phyloP scores from a whole-genome alignment of 2,888 invertebrate genomes.

The Clitarchus hookeri region DNA sequence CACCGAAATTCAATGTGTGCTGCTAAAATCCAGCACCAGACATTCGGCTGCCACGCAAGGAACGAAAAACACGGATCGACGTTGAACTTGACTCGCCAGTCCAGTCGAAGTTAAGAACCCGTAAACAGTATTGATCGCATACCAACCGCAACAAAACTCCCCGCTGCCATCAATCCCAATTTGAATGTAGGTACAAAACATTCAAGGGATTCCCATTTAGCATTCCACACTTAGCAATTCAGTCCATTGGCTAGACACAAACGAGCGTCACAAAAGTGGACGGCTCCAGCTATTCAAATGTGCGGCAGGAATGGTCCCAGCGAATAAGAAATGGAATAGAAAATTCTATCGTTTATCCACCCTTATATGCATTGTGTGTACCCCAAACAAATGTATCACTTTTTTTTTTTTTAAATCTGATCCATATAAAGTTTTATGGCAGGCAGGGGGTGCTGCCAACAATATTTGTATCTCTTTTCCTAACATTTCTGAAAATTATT shows the following conservation, averaged over 20 bases:
- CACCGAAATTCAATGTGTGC: not conserved
- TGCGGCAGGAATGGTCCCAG: not conserved
- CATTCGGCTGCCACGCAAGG: not conserved
- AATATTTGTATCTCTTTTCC: not conserved
- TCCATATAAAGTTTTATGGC: slow-evolving; percentile 24
- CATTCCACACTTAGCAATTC: slow-evolving; percentile 1
- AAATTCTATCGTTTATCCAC: not conserved
- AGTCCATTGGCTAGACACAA: not conserved
- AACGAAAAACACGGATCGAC: not conserved
- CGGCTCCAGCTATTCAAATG: not conserved
- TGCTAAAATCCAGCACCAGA: not conserved
- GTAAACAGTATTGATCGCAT: not conserved
- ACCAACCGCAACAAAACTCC: not conserved
- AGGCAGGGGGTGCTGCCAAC: slow-evolving; percentile 16
- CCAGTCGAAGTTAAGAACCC: slow-evolving; percentile 10
- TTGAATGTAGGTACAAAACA: not conserved
- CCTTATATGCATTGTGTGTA: slow-evolving; percentile 30
- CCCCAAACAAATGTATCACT: slow-evolving; percentile 33
- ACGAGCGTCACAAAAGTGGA: not conserved
- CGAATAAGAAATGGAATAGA: not conserved
- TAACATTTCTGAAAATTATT: not conserved
- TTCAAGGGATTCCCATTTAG: slow-evolving; percentile 25
- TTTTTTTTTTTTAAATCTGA: not conserved
- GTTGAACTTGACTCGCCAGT: not conserved
- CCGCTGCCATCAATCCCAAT: not conserved